These are phyloP conservation scores for Keiferia lycopersicella DNA, from an alignment of 2,888 invertebrate species.

Conservation along the genomic window DNA sequence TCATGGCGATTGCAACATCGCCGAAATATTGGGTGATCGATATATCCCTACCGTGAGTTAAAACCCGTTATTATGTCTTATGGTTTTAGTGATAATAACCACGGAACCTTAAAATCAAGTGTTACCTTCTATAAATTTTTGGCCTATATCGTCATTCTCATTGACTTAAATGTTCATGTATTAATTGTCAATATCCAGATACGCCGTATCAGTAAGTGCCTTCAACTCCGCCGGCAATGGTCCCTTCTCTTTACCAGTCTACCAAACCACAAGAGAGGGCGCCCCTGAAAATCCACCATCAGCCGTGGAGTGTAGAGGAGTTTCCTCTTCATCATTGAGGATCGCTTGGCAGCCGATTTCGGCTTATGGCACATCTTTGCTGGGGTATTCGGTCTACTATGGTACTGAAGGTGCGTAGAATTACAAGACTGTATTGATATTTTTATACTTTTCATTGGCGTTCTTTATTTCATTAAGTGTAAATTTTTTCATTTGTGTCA, in stretches of 20 bases:
- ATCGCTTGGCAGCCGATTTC: constrained; percentile 88
- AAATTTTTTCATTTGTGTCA: too few species aligned
- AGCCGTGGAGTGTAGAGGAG: constrained; percentile 86
- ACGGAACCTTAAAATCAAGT: too few species aligned
- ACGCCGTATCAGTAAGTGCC: constrained; percentile 91
- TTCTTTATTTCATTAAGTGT: too few species aligned
- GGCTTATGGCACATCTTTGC: constrained; percentile 85
- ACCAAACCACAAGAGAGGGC: constrained; percentile 93
- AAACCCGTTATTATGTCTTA: too few species aligned
- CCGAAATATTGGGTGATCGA: too few species aligned
- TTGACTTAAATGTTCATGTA: neutral
- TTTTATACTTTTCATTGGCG: too few species aligned
- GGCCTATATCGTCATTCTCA: too few species aligned
- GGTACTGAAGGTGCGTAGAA: constrained; percentile 74
- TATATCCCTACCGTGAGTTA: too few species aligned
- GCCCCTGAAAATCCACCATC: constrained; percentile 89
- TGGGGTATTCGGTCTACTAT: constrained; percentile 92
- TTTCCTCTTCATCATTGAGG: constrained; percentile 88
- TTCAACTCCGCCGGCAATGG: constrained; percentile 93
- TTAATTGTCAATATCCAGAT: constrained; percentile 65
- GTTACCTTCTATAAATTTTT: too few species aligned
- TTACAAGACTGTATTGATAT: too few species aligned
- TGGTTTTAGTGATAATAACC: too few species aligned
- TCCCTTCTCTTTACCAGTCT: constrained; percentile 88
- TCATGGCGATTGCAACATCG: too few species aligned